Percentiles rank a stretch among this genome's conserved stretches.
These are phyloP conservation scores for Ia io DNA, from an alignment of 2,113 vertebrate genomes.

Conservation along the genomic window DNA sequence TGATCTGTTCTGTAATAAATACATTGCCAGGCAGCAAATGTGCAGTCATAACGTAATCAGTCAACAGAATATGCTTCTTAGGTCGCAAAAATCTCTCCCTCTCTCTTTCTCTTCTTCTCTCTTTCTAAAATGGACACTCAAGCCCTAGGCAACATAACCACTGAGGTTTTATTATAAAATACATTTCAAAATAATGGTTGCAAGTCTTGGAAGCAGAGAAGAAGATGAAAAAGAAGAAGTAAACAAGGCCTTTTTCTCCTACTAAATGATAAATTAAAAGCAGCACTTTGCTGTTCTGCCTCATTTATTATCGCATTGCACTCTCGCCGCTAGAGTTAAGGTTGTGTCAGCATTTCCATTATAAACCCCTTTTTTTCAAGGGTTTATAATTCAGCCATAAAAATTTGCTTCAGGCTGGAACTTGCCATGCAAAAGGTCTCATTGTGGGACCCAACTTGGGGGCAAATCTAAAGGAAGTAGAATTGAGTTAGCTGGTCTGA, in stretches of 20 bases:
- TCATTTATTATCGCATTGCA: slow-evolving; percentile 77
- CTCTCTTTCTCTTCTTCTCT: slow-evolving; percentile 34
- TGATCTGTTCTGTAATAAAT: slow-evolving; percentile 29
- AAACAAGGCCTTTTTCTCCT: slow-evolving; percentile 82
- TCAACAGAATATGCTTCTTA: slow-evolving; percentile 71
- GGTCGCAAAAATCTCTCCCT: slow-evolving; percentile 68
- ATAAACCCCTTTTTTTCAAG: slow-evolving; percentile 72
- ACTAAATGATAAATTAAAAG: slow-evolving; percentile 85
- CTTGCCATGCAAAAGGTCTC: slow-evolving; percentile 73
- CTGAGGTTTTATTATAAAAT: slow-evolving; percentile 84
- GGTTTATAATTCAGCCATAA: slow-evolving; percentile 72
- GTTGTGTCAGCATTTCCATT: slow-evolving; percentile 72
- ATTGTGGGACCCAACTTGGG: slow-evolving; percentile 66
- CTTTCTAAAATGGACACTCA: slow-evolving; percentile 77
- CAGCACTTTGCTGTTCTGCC: slow-evolving; percentile 79
- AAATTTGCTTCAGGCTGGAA: slow-evolving; percentile 70
- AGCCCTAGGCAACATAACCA: slow-evolving; percentile 81
- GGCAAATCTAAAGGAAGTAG: slow-evolving; percentile 58
- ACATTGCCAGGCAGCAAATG: slow-evolving; percentile 53
- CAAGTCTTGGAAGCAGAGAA: slow-evolving; percentile 78
- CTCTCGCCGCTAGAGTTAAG: slow-evolving; percentile 54
- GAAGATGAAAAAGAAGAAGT: slow-evolving; percentile 82
- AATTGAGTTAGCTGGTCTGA: background rate
- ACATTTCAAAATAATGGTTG: slow-evolving; percentile 83
- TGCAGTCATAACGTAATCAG: slow-evolving; percentile 61